Conservation (phyloP, 1,140 invertebrate species). For the Achroia grisella region DNA sequence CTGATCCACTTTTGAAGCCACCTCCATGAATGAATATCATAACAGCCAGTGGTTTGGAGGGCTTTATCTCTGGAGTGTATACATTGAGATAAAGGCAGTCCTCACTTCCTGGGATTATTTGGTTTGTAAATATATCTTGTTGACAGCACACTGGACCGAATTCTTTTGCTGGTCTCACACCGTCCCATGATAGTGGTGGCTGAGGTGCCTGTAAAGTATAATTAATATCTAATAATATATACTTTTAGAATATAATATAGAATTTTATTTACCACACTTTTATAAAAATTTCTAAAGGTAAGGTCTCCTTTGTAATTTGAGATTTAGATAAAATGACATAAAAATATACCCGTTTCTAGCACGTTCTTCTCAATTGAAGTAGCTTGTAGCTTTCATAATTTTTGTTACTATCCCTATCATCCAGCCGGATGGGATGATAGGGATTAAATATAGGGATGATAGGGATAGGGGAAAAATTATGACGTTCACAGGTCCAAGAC, state of each 20-base stretch:
- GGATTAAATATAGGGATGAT: too few species aligned
- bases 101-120: conserved; percentile 35
- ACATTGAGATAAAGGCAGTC: conserved; percentile 68
- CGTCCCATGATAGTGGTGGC: conserved; percentile 46
- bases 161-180: conserved; percentile 27
- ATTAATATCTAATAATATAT: background rate
- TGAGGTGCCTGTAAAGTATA: conserved; percentile 46
- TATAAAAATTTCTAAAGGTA: too few species aligned
- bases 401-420: too few species aligned
- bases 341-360: too few species aligned
- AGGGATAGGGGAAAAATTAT: too few species aligned
- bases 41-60: conserved; percentile 41
- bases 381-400: too few species aligned
- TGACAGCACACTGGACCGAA: conserved; percentile 37
- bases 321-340: too few species aligned
- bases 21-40: conserved; percentile 74
- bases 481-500: too few species aligned
- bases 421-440: too few species aligned
- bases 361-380: too few species aligned
- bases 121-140: conserved; percentile 23
- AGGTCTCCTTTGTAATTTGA: too few species aligned
- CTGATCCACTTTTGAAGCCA: conserved; percentile 47
- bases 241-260: conserved; percentile 3
- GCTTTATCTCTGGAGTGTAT: conserved; percentile 42
- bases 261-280: too few species aligned